phyloP scores from a whole-genome alignment of 2,888 invertebrate species.

The Hirtodrosophila duncani region DNA sequence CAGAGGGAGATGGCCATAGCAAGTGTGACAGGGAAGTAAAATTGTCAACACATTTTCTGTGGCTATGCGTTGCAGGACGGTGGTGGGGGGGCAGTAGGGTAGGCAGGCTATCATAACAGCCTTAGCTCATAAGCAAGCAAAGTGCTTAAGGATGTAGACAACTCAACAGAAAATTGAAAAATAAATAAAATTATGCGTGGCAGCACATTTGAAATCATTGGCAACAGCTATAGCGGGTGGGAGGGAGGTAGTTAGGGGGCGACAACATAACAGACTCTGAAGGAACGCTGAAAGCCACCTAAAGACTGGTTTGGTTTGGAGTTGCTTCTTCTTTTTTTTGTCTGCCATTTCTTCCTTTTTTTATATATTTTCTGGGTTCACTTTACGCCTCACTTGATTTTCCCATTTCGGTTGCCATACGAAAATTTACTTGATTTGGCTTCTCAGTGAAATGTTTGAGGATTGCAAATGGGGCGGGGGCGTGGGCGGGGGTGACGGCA shows the following conservation, averaged over 20 bases:
- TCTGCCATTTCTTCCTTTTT: neutral
- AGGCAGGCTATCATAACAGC: constrained; percentile 49
- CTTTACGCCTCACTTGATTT: constrained; percentile 46
- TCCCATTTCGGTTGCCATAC: constrained; percentile 23
- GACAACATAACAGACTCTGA: too few species aligned
- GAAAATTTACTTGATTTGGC: constrained; percentile 50
- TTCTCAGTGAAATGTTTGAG: too few species aligned
- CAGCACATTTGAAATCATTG: constrained; percentile 59
- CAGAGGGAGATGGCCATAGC: neutral
- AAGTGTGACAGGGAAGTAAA: constrained; percentile 3
- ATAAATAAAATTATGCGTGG: constrained; percentile 69
- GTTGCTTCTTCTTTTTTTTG: too few species aligned
- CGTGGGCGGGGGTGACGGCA: constrained; percentile 26
- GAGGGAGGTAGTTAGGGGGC: too few species aligned
- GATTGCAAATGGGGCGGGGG: too few species aligned
- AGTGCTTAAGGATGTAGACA: constrained; percentile 44
- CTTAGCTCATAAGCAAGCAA: constrained; percentile 46
- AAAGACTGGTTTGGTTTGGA: too few species aligned
- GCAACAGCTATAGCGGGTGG: constrained; percentile 31
- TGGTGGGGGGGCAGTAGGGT: neutral
- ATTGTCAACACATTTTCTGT: constrained; percentile 51
- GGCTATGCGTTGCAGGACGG: neutral
- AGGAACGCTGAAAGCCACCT: too few species aligned
- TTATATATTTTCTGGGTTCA: neutral
- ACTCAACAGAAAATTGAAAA: constrained; percentile 54